Conservation (phyloP, 2,888 invertebrate species). For the Teinopalpus imperialis region DNA sequence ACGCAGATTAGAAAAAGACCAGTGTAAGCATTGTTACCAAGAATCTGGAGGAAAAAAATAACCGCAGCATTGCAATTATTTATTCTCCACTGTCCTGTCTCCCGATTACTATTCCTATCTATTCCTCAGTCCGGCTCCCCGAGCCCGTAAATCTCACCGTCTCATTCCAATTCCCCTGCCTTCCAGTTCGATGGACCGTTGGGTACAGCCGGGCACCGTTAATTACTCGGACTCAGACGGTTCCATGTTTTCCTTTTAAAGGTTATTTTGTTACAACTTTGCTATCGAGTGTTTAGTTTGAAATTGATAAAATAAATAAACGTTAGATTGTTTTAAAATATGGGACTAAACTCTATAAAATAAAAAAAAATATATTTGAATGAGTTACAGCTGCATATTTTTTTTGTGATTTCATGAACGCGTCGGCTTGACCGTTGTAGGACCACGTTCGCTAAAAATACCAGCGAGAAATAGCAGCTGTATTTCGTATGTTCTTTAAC, state of each 20-base stretch:
- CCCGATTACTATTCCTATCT: slow-evolving; percentile 21
- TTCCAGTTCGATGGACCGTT: slow-evolving; percentile 22
- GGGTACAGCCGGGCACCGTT: slow-evolving; percentile 17
- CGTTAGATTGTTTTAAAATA: too few relatives aligned
- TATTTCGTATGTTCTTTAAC: too few relatives aligned
- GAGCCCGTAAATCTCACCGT: slow-evolving; percentile 12
- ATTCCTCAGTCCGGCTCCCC: slow-evolving; percentile 18
- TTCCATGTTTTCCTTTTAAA: slow-evolving; percentile 6
- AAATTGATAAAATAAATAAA: too few relatives aligned
- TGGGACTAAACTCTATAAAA: too few relatives aligned
- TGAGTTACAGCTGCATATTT: too few relatives aligned
- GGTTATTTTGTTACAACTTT: slow-evolving; percentile 4
- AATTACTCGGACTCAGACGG: slow-evolving; percentile 24
- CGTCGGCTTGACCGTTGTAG: too few relatives aligned
- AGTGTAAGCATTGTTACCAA: neutral
- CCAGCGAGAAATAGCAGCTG: too few relatives aligned
- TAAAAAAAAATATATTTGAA: too few relatives aligned
- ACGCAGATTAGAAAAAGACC: neutral
- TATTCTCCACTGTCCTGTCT: slow-evolving; percentile 22
- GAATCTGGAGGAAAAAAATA: slow-evolving; percentile 1
- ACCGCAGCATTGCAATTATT: slow-evolving; percentile 14
- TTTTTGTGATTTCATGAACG: too few relatives aligned
- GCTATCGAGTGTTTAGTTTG: neutral
- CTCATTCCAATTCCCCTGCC: slow-evolving; percentile 21
- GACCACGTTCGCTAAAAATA: too few relatives aligned